phyloP scores from a whole-genome alignment of 2,888 invertebrate species.

The Drosophila anomelani region DNA sequence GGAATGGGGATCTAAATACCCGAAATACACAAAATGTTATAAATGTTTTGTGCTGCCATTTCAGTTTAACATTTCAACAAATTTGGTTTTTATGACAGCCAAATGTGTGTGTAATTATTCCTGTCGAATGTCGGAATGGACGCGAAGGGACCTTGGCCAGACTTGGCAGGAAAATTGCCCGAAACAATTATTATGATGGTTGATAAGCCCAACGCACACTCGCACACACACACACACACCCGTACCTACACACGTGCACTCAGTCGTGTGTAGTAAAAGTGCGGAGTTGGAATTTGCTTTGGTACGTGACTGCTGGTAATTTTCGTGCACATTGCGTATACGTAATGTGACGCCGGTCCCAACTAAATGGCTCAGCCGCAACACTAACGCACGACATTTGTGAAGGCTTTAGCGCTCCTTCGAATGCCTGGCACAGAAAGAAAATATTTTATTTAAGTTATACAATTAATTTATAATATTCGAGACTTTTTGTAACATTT shows the following conservation, averaged over 20 bases:
- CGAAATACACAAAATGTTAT: constrained; percentile 21
- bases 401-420: constrained; percentile 37
- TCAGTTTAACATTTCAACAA: constrained; percentile 57
- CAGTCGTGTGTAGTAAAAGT: constrained; percentile 43
- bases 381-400: constrained; percentile 66
- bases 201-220: constrained; percentile 65
- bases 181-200: constrained; percentile 79
- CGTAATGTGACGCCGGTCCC: constrained; percentile 71
- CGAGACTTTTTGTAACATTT: neutral
- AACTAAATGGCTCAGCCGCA: constrained; percentile 62
- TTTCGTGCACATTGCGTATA: constrained; percentile 67
- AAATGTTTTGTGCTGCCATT: constrained; percentile 42
- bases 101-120: constrained; percentile 77
- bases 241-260: constrained; percentile 18
- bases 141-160: constrained; percentile 35
- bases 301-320: constrained; percentile 72
- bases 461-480: too few species aligned
- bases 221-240: constrained; percentile 12
- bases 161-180: constrained; percentile 68
- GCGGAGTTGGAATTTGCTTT: constrained; percentile 41
- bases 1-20: neutral
- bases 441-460: neutral
- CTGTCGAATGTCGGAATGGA: constrained; percentile 48
- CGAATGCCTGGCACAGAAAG: neutral
- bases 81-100: constrained; percentile 74